Base-by-base conservation (phyloP, 2,113 vertebrate species). In the Benitochromis conjunctus region DNA sequence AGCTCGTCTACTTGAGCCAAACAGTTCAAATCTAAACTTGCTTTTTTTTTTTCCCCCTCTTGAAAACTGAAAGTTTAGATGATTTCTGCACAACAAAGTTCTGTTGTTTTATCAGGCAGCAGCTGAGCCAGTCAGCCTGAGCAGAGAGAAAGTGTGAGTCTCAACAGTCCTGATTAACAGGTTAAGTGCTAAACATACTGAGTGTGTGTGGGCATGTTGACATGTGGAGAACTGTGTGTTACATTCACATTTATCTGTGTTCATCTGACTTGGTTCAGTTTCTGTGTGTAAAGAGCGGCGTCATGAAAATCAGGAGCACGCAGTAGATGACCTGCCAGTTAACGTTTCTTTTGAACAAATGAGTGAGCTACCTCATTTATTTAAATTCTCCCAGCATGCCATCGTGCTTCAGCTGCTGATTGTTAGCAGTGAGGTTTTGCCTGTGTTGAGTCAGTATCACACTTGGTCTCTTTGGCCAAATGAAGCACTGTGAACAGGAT, bases 391-490 rank as follows among this genome's bases (percentile, higher is more conserved):
- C 62, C 26, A 26, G 36, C 34, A 5, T 13, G 2, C 41, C 16
- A 9, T 43, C 16, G 0, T 12, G 19, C 48, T 74, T 31, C 9
- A 79, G 60, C 5, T 21, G 1, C 66, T 83, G 66, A 89, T 80
- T 84, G 55, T 64, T 64, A 78, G 78, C 19, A 80, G 64, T 18
- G 1, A 10, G 53, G 55, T 14, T 43, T 71, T 18, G 16, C 58
- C 34, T 57, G n/a, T 62, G 57, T 26, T 19, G 29, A 51, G 14
- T 79, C 60, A 13, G 10, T 78, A 83, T 91, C 84, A 83, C 80
- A 29, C 81, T 84, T 10, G 0, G 76, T 55, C 12, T 85, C 66
- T 79, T 34, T 53, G 29, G 36, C 82, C 55, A 60, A 43, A 56
- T 19, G 54, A 74, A 71, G 36, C 11, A 26, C 41, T 21, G 76